phyloP scores from a whole-genome alignment of 2,113 vertebrate species.

The Gopherus evgoodei region DNA sequence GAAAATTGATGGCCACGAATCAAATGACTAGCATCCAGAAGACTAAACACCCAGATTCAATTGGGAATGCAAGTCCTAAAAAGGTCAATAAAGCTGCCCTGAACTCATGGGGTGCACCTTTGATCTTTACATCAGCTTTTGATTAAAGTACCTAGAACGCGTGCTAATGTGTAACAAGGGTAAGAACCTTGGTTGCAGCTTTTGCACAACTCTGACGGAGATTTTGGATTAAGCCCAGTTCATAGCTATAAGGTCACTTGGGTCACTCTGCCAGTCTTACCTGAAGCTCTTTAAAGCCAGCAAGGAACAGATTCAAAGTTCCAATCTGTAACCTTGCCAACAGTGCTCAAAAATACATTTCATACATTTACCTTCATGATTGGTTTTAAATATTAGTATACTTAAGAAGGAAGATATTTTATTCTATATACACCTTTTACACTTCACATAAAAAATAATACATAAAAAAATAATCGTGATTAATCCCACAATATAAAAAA shows the following conservation, averaged over 20 bases:
- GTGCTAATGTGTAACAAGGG: fast-evolving
- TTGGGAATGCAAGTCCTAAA: neutral
- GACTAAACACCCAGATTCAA: neutral
- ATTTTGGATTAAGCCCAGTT: conserved; percentile 31
- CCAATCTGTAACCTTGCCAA: neutral
- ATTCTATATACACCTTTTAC: neutral
- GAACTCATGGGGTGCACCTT: neutral
- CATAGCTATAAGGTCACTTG: neutral
- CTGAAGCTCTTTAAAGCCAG: conserved; percentile 46
- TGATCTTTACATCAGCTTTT: conserved; percentile 2
- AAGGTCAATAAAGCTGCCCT: neutral
- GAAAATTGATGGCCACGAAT: neutral
- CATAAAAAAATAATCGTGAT: too few relatives aligned
- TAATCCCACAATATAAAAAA: too few relatives aligned
- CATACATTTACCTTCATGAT: neutral
- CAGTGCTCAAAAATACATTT: neutral
- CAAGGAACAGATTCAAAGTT: neutral
- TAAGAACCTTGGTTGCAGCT: conserved; percentile 9
- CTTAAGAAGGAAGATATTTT: neutral
- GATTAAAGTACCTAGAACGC: conserved; percentile 3
- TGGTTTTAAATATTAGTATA: neutral
- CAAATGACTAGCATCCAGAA: neutral
- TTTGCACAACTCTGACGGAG: conserved; percentile 21
- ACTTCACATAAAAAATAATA: neutral
- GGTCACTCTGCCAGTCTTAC: conserved; percentile 17